Conservation (phyloP, 2,888 invertebrate genomes). For the Chrysolina oricalcia region DNA sequence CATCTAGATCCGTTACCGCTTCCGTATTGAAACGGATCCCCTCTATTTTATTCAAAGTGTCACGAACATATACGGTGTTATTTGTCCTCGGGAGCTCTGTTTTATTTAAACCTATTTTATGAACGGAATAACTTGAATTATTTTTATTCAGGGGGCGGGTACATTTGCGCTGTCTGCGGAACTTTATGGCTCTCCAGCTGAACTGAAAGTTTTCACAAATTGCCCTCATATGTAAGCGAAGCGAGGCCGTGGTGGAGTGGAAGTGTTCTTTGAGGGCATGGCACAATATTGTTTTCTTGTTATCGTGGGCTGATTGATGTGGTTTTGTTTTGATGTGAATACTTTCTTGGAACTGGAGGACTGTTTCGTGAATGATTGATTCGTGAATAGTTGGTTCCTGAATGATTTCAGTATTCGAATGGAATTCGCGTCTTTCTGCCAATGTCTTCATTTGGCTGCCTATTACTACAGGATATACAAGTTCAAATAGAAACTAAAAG, state of each 20-base stretch:
- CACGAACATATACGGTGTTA: constrained; percentile 60
- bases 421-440: neutral
- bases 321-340: constrained; percentile 1
- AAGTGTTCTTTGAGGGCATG: constrained; percentile 14
- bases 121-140: constrained; percentile 55
- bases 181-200: constrained; percentile 39
- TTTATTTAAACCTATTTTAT: constrained; percentile 60
- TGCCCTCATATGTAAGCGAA: constrained; percentile 34
- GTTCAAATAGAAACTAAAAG: no score
- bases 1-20: constrained; percentile 6
- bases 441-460: no score
- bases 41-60: constrained; percentile 51
- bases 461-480: no score
- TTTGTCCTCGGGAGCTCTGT: constrained; percentile 60
- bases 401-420: neutral
- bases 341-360: neutral
- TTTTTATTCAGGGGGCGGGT: constrained; percentile 49
- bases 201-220: constrained; percentile 35
- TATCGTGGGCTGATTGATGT: neutral
- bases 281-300: constrained; percentile 15
- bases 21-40: constrained; percentile 36
- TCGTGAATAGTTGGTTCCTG: neutral
- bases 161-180: constrained; percentile 26
- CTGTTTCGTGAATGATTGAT: no score
- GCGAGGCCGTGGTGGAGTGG: neutral